Conservation (phyloP, 2,797 vertebrate genomes). For the Microcaecilia unicolor region DNA sequence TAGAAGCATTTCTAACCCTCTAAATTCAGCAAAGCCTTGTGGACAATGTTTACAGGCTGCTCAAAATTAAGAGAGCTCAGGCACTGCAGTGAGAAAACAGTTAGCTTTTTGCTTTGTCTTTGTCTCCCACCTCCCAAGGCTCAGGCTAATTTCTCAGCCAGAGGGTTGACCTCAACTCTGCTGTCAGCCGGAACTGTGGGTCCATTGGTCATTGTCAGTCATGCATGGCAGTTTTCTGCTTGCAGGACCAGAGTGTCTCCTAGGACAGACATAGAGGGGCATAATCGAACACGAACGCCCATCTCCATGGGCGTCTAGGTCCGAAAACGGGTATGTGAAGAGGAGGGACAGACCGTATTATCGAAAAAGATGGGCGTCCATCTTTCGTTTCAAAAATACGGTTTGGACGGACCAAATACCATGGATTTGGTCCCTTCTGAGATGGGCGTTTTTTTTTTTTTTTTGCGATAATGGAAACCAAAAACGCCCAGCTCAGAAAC, state of each 20-base stretch:
- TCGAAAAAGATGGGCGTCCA: no score
- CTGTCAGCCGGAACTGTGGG: conserved; percentile 28
- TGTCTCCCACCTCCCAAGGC: conserved; percentile 38
- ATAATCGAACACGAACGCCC: no score
- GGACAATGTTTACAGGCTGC: conserved; percentile 33
- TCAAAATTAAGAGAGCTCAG: conserved; percentile 27
- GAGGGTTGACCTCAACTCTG: conserved; percentile 51
- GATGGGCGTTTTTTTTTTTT: no score
- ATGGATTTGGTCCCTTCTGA: no score
- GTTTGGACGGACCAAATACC: no score
- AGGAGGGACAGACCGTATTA: no score
- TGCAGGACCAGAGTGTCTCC: neutral
- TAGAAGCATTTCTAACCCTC: conserved; percentile 36
- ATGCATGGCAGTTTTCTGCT: neutral
- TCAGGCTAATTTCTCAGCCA: conserved; percentile 39
- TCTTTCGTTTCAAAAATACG: no score
- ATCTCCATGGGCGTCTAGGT: no score
- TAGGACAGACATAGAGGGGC: no score
- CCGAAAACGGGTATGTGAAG: no score
- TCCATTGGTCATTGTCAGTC: conserved; percentile 26
- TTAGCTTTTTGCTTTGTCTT: conserved; percentile 29
- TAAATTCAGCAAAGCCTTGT: conserved; percentile 32
- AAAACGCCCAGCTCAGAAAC: no score
- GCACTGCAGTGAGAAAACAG: conserved; percentile 33
- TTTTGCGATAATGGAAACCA: no score